Evolutionary conservation across 2,113 vertebrate genomes (phyloP).

Genomic region (Corythornis madagascariensis): DNA sequence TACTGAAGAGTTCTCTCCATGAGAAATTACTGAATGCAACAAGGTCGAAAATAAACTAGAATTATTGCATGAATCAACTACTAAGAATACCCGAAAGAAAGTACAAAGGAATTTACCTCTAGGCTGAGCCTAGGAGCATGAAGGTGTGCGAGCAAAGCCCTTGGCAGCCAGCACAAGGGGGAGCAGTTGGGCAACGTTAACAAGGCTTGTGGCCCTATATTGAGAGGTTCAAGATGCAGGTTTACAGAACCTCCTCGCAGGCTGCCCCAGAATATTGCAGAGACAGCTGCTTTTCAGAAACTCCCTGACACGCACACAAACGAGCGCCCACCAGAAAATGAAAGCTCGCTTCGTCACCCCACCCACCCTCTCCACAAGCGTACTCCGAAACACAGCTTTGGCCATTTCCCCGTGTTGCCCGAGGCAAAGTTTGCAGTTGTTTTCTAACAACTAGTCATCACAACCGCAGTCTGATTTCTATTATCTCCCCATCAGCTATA

Average conservation of each 20-base stretch:
- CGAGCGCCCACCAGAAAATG: fast-evolving
- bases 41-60: neutral
- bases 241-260: neutral
- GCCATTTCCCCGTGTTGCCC: fast-evolving
- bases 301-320: fast-evolving
- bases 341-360: neutral
- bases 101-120: fast-evolving
- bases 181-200: neutral
- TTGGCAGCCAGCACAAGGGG: neutral
- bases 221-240: neutral
- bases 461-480: neutral
- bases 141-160: neutral
- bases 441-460: neutral
- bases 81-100: fast-evolving
- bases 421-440: fast-evolving
- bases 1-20: neutral
- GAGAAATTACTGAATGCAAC: neutral
- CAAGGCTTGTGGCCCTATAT: fast-evolving
- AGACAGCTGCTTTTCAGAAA: neutral
- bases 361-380: neutral
- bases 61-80: fast-evolving
- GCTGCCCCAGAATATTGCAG: neutral
- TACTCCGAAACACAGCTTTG: neutral
- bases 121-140: fast-evolving
- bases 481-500: neutral